A percentile compares a stretch with the other conserved stretches of the same genome.
Evolutionary conservation across 2,888 invertebrate genomes (phyloP).

Genomic region (Trachelus tabidus): DNA sequence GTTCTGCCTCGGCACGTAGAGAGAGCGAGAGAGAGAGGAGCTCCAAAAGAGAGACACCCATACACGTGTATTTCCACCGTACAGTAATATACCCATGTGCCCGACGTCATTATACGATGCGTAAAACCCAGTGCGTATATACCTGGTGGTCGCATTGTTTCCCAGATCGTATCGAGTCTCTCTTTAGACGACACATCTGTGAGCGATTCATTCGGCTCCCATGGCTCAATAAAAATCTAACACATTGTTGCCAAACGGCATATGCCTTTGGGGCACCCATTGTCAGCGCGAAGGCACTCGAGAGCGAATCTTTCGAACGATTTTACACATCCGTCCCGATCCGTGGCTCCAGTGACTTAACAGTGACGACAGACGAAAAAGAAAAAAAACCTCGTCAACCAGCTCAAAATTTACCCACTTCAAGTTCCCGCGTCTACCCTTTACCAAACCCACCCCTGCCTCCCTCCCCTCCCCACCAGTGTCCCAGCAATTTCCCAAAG

Average conservation of each 20-base stretch:
- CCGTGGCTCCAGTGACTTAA: conserved; percentile 14
- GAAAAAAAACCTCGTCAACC: background rate
- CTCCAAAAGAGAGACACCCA: background rate
- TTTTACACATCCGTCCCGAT: background rate
- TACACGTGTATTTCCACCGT: background rate
- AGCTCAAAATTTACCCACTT: no score
- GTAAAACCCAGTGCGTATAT: conserved; percentile 22
- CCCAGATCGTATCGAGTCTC: conserved; percentile 52
- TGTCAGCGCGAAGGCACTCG: background rate
- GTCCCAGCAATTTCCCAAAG: background rate
- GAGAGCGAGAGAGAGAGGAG: background rate
- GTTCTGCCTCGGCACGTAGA: conserved; percentile 22
- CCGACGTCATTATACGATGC: conserved; percentile 39
- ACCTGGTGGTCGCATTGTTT: conserved; percentile 55
- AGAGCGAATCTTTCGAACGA: background rate
- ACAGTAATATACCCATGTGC: conserved; percentile 25
- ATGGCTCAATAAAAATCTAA: conserved; percentile 40
- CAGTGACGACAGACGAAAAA: conserved; percentile 13
- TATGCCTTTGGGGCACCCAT: conserved; percentile 29
- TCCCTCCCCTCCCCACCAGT: no score
- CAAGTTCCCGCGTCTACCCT: no score
- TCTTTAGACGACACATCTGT: conserved; percentile 53
- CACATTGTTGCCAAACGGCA: conserved; percentile 49
- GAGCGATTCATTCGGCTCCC: conserved; percentile 45
- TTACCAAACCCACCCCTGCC: background rate